Conservation (phyloP, 2,113 vertebrate species). For the Holacanthus passer region DNA sequence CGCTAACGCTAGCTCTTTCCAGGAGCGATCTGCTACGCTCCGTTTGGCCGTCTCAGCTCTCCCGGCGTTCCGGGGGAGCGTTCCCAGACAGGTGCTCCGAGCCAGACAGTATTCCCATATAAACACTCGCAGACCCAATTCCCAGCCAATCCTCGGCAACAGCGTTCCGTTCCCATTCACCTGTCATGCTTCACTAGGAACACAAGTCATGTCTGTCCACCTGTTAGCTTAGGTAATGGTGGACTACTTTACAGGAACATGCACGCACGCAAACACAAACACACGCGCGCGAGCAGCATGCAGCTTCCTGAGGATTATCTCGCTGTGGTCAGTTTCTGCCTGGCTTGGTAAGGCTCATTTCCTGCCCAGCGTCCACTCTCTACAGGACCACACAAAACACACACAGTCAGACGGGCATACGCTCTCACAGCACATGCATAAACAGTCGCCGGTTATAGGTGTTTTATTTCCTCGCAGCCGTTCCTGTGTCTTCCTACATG, state of each 20-base stretch:
- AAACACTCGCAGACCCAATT: conserved; percentile 78
- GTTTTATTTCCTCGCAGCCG: conserved; percentile 60
- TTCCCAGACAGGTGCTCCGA: conserved; percentile 82
- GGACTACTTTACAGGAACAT: conserved; percentile 65
- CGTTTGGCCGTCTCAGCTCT: conserved; percentile 73
- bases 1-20: conserved; percentile 78
- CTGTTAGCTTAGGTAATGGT: conserved; percentile 81
- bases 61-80: conserved; percentile 60
- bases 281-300: conserved; percentile 68
- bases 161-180: conserved; percentile 71
- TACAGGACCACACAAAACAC: conserved; percentile 63
- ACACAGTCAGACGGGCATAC: conserved; percentile 35
- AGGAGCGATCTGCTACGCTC: conserved; percentile 80
- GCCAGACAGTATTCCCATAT: conserved; percentile 82
- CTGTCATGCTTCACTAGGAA: conserved; percentile 77
- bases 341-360: conserved; percentile 79
- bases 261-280: neutral
- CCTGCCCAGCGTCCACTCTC: conserved; percentile 79
- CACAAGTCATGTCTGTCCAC: conserved; percentile 81
- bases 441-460: conserved; percentile 57
- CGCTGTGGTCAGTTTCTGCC: conserved; percentile 79
- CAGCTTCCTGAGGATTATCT: conserved; percentile 80
- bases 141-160: conserved; percentile 74
- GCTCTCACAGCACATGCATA: conserved; percentile 56
- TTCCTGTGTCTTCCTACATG: conserved; percentile 63